Evolutionary conservation across 2,797 vertebrate genomes (phyloP).

Genomic region (Hippocampus kuda): DNA sequence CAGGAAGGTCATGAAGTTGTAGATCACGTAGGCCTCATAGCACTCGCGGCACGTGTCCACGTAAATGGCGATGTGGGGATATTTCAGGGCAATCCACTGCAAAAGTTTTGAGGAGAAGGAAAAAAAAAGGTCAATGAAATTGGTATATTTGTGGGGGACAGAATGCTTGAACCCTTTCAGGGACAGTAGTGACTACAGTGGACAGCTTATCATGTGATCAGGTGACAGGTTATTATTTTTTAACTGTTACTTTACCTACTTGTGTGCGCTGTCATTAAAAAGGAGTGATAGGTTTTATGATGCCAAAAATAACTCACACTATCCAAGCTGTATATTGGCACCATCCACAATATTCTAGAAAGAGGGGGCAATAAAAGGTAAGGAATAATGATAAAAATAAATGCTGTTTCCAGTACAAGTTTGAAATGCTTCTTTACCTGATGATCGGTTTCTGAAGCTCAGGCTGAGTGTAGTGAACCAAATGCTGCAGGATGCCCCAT

Average conservation of each 20-base stretch:
- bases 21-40: constrained; percentile 98
- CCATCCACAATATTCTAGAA: constrained; percentile 97
- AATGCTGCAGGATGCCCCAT: constrained; percentile 94
- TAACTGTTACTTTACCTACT: not conserved
- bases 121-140: not conserved
- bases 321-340: constrained; percentile 97
- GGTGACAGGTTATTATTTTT: not conserved
- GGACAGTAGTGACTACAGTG: too few relatives aligned
- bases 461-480: constrained; percentile 96
- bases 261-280: too few relatives aligned
- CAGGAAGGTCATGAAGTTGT: constrained; percentile 98
- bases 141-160: too few relatives aligned
- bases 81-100: constrained; percentile 95
- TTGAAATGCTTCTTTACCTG: constrained; percentile 66
- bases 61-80: constrained; percentile 90
- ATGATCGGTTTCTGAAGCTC: constrained; percentile 98
- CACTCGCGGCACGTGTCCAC: constrained; percentile 98
- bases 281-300: not conserved
- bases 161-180: too few relatives aligned
- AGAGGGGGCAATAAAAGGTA: not conserved
- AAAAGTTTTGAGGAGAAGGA: not conserved
- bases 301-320: constrained; percentile 76
- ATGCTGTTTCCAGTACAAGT: not conserved
- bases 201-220: too few relatives aligned
- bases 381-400: too few relatives aligned